phyloP scores from a whole-genome alignment of 1,140 invertebrate species.

The Drosophila setifemur region DNA sequence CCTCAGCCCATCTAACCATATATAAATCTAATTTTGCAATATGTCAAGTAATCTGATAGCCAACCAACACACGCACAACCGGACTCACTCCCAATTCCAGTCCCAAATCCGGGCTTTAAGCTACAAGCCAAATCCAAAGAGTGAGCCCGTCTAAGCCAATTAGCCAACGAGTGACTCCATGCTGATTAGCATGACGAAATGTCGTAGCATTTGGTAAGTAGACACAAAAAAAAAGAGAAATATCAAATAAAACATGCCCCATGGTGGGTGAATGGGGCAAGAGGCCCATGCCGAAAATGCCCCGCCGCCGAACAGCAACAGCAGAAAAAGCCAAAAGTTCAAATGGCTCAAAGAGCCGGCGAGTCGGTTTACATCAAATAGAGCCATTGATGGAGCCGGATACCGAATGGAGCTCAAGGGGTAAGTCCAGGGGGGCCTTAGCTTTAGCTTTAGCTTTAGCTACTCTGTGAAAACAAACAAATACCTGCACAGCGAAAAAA shows the following conservation, averaged over 20 bases:
- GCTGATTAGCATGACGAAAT: slow-evolving; percentile 78
- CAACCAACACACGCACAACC: slow-evolving; percentile 7
- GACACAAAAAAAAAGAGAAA: slow-evolving; percentile 5
- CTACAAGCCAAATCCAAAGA: slow-evolving; percentile 5
- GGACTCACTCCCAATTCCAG: slow-evolving; percentile 1
- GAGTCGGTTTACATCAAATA: slow-evolving; percentile 73
- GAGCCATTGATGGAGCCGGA: slow-evolving; percentile 45
- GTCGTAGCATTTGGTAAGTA: slow-evolving; percentile 62
- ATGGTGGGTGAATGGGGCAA: slow-evolving; percentile 49
- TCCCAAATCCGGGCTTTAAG: slow-evolving; percentile 11
- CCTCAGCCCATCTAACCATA: slow-evolving; percentile 20
- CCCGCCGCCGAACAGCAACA: not conserved
- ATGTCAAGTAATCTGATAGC: slow-evolving; percentile 44
- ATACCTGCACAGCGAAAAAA: slow-evolving; percentile 52
- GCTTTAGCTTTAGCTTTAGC: not conserved
- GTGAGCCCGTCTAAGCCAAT: slow-evolving; percentile 58
- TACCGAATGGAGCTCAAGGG: slow-evolving; percentile 5
- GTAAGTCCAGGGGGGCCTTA: not conserved
- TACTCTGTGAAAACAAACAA: slow-evolving; percentile 60
- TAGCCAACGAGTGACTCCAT: slow-evolving; percentile 58
- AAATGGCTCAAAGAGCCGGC: slow-evolving; percentile 53
- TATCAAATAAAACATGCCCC: slow-evolving; percentile 46
- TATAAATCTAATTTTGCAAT: slow-evolving; percentile 44
- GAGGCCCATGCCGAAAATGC: slow-evolving; percentile 10
- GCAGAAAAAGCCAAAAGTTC: slow-evolving; percentile 70